Evolutionary conservation across 2,888 invertebrate genomes (phyloP).

Genomic region (Ennomos quercinarius): DNA sequence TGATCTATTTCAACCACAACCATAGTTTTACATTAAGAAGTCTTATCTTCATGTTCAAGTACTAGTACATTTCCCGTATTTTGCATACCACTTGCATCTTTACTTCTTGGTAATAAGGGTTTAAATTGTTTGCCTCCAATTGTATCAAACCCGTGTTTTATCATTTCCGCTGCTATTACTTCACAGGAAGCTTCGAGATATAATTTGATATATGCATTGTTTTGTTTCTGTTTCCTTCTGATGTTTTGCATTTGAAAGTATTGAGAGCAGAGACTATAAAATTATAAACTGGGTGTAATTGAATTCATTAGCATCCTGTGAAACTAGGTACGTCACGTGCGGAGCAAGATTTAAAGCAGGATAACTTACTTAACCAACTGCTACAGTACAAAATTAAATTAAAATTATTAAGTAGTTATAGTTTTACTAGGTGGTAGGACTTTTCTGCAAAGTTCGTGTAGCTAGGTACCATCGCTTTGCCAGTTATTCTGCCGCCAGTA

Average conservation of each 20-base stretch:
- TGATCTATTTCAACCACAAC: conserved; percentile 32
- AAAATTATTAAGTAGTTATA: no score
- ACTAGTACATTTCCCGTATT: neutral
- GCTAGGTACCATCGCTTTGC: no score
- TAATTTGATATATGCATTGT: conserved; percentile 41
- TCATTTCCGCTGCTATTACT: conserved; percentile 31
- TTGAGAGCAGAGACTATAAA: neutral
- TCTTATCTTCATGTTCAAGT: conserved; percentile 22
- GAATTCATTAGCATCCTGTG: no score
- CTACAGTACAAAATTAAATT: no score
- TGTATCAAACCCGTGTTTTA: conserved; percentile 28
- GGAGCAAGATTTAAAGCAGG: no score
- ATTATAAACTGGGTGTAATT: no score
- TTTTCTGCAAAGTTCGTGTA: no score
- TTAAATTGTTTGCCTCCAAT: conserved; percentile 1
- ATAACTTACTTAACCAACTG: no score
- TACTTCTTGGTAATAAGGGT: conserved; percentile 17
- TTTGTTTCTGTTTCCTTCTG: conserved; percentile 32
- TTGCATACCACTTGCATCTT: conserved; percentile 11
- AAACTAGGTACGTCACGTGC: no score
- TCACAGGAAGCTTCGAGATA: conserved; percentile 37
- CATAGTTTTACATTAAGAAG: conserved; percentile 27
- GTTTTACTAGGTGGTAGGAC: no score
- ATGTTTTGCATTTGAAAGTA: conserved; percentile 23
- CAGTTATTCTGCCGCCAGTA: no score